phyloP scores from a whole-genome alignment of 1,140 invertebrate species.

The Stegodyphus mimosarum region DNA sequence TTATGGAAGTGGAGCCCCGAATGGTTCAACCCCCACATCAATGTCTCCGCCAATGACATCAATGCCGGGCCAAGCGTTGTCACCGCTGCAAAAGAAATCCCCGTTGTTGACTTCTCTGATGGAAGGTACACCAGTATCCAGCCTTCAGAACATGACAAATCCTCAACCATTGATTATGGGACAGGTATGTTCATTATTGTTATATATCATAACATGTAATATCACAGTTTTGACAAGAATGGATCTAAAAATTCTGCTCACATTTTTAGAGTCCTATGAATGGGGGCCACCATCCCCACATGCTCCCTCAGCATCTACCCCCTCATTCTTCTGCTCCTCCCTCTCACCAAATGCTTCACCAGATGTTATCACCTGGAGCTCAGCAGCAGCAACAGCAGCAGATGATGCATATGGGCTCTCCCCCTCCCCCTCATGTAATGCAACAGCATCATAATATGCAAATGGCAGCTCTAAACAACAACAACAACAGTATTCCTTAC shows the following conservation, averaged over 20 bases:
- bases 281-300: slow-evolving; percentile 28
- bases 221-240: background rate
- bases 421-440: slow-evolving; percentile 22
- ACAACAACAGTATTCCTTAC: slow-evolving; percentile 46
- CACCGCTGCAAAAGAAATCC: slow-evolving; percentile 67
- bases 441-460: slow-evolving; percentile 47
- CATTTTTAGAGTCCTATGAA: slow-evolving; percentile 22
- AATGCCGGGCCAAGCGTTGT: slow-evolving; percentile 61
- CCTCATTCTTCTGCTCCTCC: slow-evolving; percentile 15
- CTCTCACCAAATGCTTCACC: slow-evolving; percentile 47
- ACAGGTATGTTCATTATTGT: slow-evolving; percentile 18
- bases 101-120: slow-evolving; percentile 67
- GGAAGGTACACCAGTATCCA: slow-evolving; percentile 63
- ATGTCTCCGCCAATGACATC: slow-evolving; percentile 4
- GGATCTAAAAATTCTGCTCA: background rate
- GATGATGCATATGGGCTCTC: slow-evolving; percentile 49
- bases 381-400: slow-evolving; percentile 1
- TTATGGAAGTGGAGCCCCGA: slow-evolving; percentile 65
- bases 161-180: slow-evolving; percentile 26
- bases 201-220: too few relatives aligned
- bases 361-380: slow-evolving; percentile 32
- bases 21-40: slow-evolving; percentile 64
- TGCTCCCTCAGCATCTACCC: slow-evolving; percentile 22
- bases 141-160: slow-evolving; percentile 21
- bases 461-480: slow-evolving; percentile 23